Conservation (phyloP, 2,113 vertebrate genomes). For the Pheucticus melanocephalus region DNA sequence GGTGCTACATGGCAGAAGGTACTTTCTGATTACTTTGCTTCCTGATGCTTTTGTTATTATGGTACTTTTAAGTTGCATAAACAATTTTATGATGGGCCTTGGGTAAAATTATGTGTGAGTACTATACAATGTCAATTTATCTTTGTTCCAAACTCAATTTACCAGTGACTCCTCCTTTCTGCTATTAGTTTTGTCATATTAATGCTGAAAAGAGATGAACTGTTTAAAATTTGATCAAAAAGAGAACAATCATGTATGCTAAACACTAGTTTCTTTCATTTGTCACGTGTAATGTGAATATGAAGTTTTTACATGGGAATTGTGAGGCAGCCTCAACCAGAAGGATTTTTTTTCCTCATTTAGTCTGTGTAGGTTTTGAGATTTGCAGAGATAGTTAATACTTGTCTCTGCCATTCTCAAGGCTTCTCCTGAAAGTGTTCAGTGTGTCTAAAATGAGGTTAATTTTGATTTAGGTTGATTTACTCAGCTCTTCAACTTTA, state of each 20-base stretch:
- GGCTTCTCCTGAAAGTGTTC: not conserved
- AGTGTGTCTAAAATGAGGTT: not conserved
- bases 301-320: not conserved
- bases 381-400: not conserved
- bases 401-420: not conserved
- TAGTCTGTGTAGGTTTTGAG: not conserved
- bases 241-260: not conserved
- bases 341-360: not conserved
- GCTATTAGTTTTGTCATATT: not conserved
- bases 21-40: not conserved
- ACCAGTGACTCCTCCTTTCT: not conserved
- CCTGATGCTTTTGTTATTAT: not conserved
- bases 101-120: not conserved
- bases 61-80: not conserved
- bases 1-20: not conserved
- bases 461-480: constrained; percentile 18
- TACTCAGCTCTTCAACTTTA: not conserved
- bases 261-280: not conserved
- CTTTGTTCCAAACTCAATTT: not conserved
- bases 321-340: not conserved
- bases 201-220: not conserved
- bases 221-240: not conserved
- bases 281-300: not conserved
- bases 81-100: not conserved
- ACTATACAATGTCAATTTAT: not conserved